These are phyloP conservation scores for Tenthredo amoena DNA, from an alignment of 2,888 invertebrate species.

Conservation along the genomic window DNA sequence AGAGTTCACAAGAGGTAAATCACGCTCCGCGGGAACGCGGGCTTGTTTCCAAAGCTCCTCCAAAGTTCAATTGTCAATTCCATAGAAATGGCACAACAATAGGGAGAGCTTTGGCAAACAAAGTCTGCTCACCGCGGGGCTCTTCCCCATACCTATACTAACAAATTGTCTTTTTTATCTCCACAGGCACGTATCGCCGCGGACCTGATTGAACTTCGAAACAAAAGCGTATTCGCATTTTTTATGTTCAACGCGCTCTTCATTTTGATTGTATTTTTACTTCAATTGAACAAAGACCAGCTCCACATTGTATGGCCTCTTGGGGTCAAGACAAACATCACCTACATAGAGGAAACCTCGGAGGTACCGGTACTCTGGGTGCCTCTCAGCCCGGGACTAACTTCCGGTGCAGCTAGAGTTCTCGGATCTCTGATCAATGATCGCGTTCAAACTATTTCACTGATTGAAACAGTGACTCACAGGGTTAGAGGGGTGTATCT, in stretches of 20 bases:
- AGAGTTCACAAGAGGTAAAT: slow-evolving; percentile 94
- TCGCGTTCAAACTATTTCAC: neutral
- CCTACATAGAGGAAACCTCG: slow-evolving; percentile 94
- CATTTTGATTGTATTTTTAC: slow-evolving; percentile 98
- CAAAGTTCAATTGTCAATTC: slow-evolving; percentile 52
- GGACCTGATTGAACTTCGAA: slow-evolving; percentile 96
- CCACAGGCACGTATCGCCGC: slow-evolving; percentile 92
- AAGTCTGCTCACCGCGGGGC: slow-evolving; percentile 52
- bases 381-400: slow-evolving; percentile 52
- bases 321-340: slow-evolving; percentile 96
- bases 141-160: slow-evolving; percentile 67
- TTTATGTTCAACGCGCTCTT: slow-evolving; percentile 99
- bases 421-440: slow-evolving; percentile 50
- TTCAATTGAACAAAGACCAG: slow-evolving; percentile 99
- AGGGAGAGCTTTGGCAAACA: slow-evolving; percentile 26
- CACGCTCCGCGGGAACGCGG: slow-evolving; percentile 70
- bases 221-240: slow-evolving; percentile 98
- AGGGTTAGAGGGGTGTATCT: neutral
- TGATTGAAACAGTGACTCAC: neutral
- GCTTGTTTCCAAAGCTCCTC: slow-evolving; percentile 15
- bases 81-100: slow-evolving; percentile 49
- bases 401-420: slow-evolving; percentile 59
- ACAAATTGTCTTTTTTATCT: slow-evolving; percentile 74
- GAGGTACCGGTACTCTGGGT: slow-evolving; percentile 83
- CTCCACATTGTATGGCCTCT: slow-evolving; percentile 98